Evolutionary conservation across 1,140 invertebrate genomes (phyloP).

Genomic region (Globodera ellingtonae): DNA sequence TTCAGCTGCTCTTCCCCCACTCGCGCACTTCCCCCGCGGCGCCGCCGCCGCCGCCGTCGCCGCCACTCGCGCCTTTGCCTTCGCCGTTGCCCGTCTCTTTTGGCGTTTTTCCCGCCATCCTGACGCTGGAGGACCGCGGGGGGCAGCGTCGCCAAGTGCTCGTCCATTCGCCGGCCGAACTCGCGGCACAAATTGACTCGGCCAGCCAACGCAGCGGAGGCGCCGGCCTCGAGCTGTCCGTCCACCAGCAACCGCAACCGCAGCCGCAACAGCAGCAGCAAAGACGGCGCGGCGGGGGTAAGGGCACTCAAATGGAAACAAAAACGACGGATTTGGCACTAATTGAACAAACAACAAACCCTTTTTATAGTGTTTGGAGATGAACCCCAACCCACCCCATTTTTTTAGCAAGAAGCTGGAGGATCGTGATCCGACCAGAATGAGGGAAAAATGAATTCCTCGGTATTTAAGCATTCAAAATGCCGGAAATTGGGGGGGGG

Average conservation of each 20-base stretch:
- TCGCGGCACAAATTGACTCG: constrained; percentile 24
- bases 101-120: constrained; percentile 20
- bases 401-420: neutral
- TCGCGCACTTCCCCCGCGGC: neutral
- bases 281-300: neutral
- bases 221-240: constrained; percentile 1
- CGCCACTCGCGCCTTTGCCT: neutral
- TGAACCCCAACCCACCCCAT: neutral
- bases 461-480: neutral
- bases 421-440: neutral
- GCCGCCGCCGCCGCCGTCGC: constrained; percentile 5
- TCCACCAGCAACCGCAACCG: neutral
- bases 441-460: neutral
- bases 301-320: neutral
- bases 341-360: neutral
- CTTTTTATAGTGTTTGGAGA: no score
- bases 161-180: constrained; percentile 17
- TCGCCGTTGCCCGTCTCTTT: constrained; percentile 2
- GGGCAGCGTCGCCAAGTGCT: constrained; percentile 28
- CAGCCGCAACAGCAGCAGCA: neutral
- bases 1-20: constrained; percentile 9
- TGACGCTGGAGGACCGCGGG: constrained; percentile 18
- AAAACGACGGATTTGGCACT: neutral
- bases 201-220: constrained; percentile 10
- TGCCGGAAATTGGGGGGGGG: no score